These are phyloP conservation scores for Macrocentrus cingulum DNA, from an alignment of 1,140 invertebrate genomes.

Conservation along the genomic window DNA sequence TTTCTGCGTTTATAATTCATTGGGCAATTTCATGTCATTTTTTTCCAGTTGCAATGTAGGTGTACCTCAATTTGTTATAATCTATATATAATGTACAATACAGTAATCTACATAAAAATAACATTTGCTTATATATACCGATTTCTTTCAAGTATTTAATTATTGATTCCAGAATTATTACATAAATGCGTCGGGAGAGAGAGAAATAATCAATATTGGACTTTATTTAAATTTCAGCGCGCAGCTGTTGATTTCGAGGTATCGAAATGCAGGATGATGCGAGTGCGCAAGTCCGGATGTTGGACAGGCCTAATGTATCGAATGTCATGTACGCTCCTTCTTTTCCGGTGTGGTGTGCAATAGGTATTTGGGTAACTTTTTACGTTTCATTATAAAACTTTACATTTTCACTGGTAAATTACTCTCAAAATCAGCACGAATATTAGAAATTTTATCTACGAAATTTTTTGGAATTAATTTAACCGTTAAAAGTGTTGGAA, in stretches of 20 bases:
- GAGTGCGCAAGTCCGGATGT: slow-evolving; percentile 24
- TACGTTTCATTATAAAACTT: slow-evolving; percentile 33
- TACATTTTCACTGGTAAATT: slow-evolving; percentile 25
- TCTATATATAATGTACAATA: background rate
- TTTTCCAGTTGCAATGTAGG: no score
- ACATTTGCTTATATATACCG: no score
- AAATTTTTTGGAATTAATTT: background rate
- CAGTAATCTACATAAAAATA: background rate
- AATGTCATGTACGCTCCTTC: slow-evolving; percentile 33
- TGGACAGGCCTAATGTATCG: slow-evolving; percentile 21
- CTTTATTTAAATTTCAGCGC: no score
- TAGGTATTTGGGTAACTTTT: slow-evolving; percentile 36
- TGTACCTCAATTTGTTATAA: no score
- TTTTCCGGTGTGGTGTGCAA: slow-evolving; percentile 45
- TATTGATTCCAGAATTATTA: no score
- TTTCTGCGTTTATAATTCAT: no score
- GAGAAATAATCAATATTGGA: no score
- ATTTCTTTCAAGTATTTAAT: no score
- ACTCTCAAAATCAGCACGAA: slow-evolving; percentile 5
- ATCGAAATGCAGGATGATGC: background rate
- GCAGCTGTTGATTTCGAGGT: no score
- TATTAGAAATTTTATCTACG: background rate
- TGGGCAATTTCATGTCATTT: no score
- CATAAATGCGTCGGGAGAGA: no score
- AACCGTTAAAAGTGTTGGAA: background rate